Conservation (phyloP, 2,797 vertebrate species). For the Tauraco hartlaubi region DNA sequence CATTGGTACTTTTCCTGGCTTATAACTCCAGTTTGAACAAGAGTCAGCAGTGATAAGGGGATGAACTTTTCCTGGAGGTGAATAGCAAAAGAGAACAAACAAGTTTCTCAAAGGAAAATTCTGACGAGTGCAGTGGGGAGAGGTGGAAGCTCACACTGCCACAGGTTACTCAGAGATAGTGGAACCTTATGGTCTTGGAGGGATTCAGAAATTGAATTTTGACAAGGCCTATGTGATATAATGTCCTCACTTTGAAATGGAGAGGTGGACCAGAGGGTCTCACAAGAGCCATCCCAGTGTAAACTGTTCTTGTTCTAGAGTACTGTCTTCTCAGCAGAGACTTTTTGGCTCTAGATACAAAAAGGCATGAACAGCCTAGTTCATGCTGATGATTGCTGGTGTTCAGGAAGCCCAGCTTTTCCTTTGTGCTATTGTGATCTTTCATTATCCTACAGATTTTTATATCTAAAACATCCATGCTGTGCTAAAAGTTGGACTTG, state of each 20-base stretch:
- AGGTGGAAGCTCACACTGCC: background rate
- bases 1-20: background rate
- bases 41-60: background rate
- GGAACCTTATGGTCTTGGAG: background rate
- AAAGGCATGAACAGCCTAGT: background rate
- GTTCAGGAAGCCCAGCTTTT: background rate
- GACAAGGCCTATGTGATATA: background rate
- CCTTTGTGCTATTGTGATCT: background rate
- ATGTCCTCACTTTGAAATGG: background rate
- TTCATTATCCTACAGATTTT: background rate
- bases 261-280: background rate
- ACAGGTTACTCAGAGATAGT: background rate
- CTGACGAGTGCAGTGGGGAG: background rate
- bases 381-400: background rate
- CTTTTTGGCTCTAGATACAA: background rate
- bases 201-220: background rate
- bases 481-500: background rate
- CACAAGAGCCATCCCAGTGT: background rate
- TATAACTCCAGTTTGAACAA: background rate
- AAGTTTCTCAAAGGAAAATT: background rate
- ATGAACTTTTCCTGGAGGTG: background rate
- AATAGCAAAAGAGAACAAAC: background rate
- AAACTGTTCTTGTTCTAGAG: background rate
- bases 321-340: background rate
- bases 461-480: background rate